Percentiles rank a stretch among this genome's conserved stretches.
Evolutionary conservation across 2,888 invertebrate species (phyloP).

Genomic region (Euspilapteryx auroguttella): DNA sequence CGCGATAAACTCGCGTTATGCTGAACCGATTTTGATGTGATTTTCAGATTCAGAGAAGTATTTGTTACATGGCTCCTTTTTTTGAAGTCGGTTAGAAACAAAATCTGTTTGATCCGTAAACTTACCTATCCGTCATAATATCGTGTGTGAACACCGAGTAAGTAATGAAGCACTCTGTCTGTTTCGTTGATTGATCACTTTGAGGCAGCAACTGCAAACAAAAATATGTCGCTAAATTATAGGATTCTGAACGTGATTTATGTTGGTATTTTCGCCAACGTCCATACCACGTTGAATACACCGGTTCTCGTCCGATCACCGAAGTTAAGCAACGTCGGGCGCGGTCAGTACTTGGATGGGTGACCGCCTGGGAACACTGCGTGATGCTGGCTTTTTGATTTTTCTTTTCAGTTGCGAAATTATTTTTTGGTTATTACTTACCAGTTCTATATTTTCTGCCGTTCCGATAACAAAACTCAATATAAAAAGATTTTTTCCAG

Average conservation of each 20-base stretch:
- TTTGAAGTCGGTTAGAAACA: no score
- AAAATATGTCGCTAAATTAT: slow-evolving; percentile 1
- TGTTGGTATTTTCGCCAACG: not conserved
- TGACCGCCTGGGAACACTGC: not conserved
- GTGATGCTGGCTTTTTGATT: no score
- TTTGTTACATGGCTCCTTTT: no score
- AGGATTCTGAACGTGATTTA: not conserved
- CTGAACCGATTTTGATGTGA: no score
- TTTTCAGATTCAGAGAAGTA: no score
- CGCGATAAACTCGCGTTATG: no score
- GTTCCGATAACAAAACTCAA: slow-evolving; percentile 58
- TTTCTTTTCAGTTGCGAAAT: no score
- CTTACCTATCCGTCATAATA: slow-evolving; percentile 46
- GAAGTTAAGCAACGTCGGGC: not conserved
- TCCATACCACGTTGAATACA: slow-evolving; percentile 43
- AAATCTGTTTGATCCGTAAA: no score
- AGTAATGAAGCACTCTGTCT: slow-evolving; percentile 23
- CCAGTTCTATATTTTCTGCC: slow-evolving; percentile 58
- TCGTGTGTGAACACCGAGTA: slow-evolving; percentile 45
- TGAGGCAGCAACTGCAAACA: slow-evolving; percentile 29
- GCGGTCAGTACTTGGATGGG: no score
- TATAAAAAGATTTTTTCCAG: slow-evolving; percentile 42
- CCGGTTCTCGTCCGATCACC: slow-evolving; percentile 55
- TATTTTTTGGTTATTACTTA: no score
- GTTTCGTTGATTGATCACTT: slow-evolving; percentile 11